Evolutionary conservation across 2,113 vertebrate genomes (phyloP).

Genomic region (Saimiri boliviensis): DNA sequence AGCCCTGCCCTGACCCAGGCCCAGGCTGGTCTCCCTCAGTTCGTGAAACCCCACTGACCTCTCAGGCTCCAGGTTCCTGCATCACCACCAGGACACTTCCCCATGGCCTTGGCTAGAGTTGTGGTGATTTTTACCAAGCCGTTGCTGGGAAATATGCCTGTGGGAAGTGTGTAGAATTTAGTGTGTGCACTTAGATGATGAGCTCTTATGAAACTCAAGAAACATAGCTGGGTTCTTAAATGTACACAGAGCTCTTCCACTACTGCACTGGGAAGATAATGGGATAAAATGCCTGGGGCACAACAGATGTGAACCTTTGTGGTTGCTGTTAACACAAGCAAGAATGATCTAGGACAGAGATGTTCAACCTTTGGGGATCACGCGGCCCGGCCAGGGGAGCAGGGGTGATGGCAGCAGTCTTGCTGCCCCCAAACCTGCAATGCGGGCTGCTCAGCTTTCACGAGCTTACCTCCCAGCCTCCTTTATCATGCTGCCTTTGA

Average conservation of each 20-base stretch:
- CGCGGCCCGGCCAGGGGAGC: background rate
- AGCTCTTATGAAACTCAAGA: too few species aligned
- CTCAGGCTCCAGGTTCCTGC: accelerated
- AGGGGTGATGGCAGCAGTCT: accelerated
- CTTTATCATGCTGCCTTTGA: accelerated
- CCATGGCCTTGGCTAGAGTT: background rate
- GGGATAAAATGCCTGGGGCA: accelerated
- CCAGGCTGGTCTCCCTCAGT: background rate
- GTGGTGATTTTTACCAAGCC: accelerated
- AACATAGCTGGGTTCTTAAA: accelerated
- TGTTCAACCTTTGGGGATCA: accelerated
- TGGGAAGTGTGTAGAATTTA: accelerated
- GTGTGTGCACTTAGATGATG: too few species aligned
- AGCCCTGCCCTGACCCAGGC: background rate
- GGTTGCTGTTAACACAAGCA: accelerated
- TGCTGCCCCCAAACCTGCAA: too few species aligned
- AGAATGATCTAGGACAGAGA: background rate
- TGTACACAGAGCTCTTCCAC: background rate
- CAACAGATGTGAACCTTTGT: accelerated
- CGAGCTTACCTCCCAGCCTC: accelerated
- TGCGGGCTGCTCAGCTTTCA: accelerated
- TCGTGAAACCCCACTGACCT: accelerated
- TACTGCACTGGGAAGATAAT: accelerated
- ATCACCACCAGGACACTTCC: too few species aligned
- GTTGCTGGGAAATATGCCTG: accelerated